Base-by-base conservation (phyloP, 1,140 invertebrate species). In the Octopus sinensis region DNA sequence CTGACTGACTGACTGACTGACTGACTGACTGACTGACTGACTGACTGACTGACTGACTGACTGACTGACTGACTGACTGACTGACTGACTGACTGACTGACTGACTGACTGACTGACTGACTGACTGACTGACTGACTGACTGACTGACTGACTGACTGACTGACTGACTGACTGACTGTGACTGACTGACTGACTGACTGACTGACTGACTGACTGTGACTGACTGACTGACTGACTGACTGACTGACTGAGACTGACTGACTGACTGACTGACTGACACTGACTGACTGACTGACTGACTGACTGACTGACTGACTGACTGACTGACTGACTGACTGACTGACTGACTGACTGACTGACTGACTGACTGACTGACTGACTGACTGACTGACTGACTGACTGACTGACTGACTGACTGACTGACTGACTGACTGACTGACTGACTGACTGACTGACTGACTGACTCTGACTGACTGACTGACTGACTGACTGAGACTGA, bases 391-490 rank as follows among this genome's bases (percentile, higher is more conserved):
- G 81, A 82, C 78, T 82, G 81, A 82, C 81, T 84, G 83, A 84
- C 82, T 84, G 83, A 84, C 77, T 82, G 83, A 84, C 78, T 82
- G 83, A 84, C 82, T 84, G 83, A 84, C 82, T 84, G 83, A 84
- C 82, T 84, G 83, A 84, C 82, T 84, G 83, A 84, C 82, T 84
- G 83, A 84, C 77, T 84, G 83, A 84, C 82, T 84, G 83, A 84
- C 82, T 84, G 83, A 84, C 82, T 84, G 82, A 84, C 82, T 84
- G 83, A 84, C 82, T 84, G 83, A 84, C 82, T 84, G 83, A 84
- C 82, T 82, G 83, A 84, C 81, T 84, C 68, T 80, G 82, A 81
- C 62, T 83, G 79, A 81, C 62, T 83, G 82, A 76, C 23, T 80
- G 82, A 81, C 52, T 80, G 75, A 79, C 80, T 82, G 75, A 82